Base-by-base conservation (phyloP, 1,140 invertebrate species). In the Macrotrachela quadricornifera region DNA sequence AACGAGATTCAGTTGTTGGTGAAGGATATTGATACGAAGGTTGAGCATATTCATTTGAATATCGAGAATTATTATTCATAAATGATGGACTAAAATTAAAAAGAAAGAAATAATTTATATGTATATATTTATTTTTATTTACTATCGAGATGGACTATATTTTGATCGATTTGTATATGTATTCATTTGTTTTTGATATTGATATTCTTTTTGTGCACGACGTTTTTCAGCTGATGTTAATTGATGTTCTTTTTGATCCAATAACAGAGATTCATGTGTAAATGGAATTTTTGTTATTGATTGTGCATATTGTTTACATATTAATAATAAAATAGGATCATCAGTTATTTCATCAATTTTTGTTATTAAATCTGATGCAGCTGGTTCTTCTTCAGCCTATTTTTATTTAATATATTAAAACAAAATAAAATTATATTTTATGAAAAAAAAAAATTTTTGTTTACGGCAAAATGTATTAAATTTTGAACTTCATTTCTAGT, bases 181-280 rank as follows among this genome's bases (percentile, higher is more conserved):
- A 30, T 30, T 30, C 21, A 30, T 45, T 1, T 18, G 39, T 37
- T 57, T 57, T 30, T 57, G 53, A 14, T 50, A 40, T 36, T 57
- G 54, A 46, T 55, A 57, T n/a, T 47, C 45, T 37, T 50, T 36
- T 62, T 87, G 82, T 0, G 91, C 92, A 45, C 92, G 71, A 58
- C 83, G 73, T 65, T 96, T 95, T 65, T 97, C 92, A 30, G 84
- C 80, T 64, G 85, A 83, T 3, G 86, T 92, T 13, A 97, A 71
- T 61, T 90, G 86, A 61, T 91, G 82, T 60, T 96, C 90, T 63
- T 94, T 91, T 38, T 85, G 76, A 69, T 96, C 92, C 2, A 95
- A 80, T 9, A 97, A 72, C 39, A 96, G 71, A 17, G 86, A 91
- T 69, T 97, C 92, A 64, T 99, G 92, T 59, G 90, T 81, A 70